Percentiles rank a stretch among this genome's conserved stretches.
Conservation (phyloP, 2,797 vertebrate species). For the Falco peregrinus region DNA sequence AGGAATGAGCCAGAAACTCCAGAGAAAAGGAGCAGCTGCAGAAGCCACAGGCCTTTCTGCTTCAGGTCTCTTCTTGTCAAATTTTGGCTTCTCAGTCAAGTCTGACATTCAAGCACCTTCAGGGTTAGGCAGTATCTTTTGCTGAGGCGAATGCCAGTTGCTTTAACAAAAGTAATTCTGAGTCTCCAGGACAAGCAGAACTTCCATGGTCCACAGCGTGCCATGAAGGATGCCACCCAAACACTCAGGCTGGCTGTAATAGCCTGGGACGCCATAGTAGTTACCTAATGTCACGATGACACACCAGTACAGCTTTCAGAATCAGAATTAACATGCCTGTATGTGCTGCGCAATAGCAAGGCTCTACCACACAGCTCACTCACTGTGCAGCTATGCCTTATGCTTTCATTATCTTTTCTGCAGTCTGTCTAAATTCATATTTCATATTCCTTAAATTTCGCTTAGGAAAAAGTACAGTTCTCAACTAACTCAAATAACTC, state of each 20-base stretch:
- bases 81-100: neutral
- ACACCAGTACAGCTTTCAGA: neutral
- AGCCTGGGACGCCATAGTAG: neutral
- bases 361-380: neutral
- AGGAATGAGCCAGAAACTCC: neutral
- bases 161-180: neutral
- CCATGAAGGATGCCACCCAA: neutral
- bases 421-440: neutral
- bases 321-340: neutral
- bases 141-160: neutral
- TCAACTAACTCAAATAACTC: neutral
- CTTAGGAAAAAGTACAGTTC: neutral
- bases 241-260: neutral
- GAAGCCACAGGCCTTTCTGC: neutral
- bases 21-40: neutral
- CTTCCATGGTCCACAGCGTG: rapidly evolving
- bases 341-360: neutral
- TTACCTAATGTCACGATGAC: neutral
- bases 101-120: neutral
- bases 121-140: neutral
- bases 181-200: neutral
- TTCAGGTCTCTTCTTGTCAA: neutral
- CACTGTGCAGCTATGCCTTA: neutral
- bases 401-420: neutral
- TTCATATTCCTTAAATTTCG: neutral